Evolutionary conservation across 2,888 invertebrate genomes (phyloP), one percentile per base, ranked within the genome.

Genomic region (Pristionchus fissidentatus): DNA sequence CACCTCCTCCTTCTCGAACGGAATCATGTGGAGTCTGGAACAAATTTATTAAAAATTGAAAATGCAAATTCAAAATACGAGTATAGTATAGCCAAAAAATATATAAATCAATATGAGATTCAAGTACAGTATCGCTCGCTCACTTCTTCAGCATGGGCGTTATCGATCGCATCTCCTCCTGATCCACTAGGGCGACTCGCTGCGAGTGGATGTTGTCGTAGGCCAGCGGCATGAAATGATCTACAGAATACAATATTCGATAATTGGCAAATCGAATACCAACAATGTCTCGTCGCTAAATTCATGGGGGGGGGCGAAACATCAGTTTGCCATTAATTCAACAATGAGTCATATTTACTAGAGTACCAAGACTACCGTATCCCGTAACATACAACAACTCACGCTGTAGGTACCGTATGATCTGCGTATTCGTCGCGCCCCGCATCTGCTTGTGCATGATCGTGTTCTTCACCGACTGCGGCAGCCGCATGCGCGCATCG

Each of bases 401-500:
- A 86, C 87, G 46, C 78, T 84, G 81, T 26, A 87, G 78, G 75
- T 85, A 86, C 26, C 83, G 85, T 10, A 86, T 84, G 66, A 89
- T 88, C 32, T 85, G 86, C 7, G 60, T 26, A 32, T 82, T 70
- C 13, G 80, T 41, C 29, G 75, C 84, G 29, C 86, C 85, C 32
- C 87, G 85, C 73, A 87, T 60, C 75, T 88, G 87, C 66, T 88
- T 89, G 22, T 88, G 86, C 46, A 87, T 87, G 70, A 88, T 86
- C 7, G 88, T 73, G 32, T 87, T 87, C 55, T 89, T 89, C 66
- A 62, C 55, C 41, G 62, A 86, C 86, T 87, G 85, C 4, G 89
- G 89, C 49, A 88, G 83, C 29, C 89, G 83, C 86, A 89, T 87
- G 49, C 88, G 57, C 22, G 89, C 86, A 43, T 89, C 89, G 83